Evolutionary conservation across 2,888 invertebrate species (phyloP).

Genomic region (Petrophora chlorosata): DNA sequence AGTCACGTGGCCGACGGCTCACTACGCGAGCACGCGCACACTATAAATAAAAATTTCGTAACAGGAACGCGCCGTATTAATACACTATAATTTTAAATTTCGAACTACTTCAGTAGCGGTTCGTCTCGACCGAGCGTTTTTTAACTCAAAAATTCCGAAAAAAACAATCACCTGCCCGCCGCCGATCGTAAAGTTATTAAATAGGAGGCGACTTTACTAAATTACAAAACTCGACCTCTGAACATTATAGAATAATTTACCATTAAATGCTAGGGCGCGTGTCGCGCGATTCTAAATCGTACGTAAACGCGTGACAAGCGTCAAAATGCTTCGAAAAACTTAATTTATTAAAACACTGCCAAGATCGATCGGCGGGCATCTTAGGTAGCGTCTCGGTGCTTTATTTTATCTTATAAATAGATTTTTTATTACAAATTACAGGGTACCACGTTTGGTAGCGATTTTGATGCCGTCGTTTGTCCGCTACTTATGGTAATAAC

Average conservation of each 20-base stretch:
- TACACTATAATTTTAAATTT: slow-evolving; percentile 79
- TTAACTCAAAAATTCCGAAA: slow-evolving; percentile 53
- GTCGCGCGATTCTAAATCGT: slow-evolving; percentile 69
- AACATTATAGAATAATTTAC: slow-evolving; percentile 79
- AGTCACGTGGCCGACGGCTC: slow-evolving; percentile 29
- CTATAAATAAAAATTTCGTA: slow-evolving; percentile 72
- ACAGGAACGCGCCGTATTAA: slow-evolving; percentile 69
- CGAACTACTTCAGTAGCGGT: slow-evolving; percentile 81
- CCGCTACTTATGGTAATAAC: slow-evolving; percentile 60
- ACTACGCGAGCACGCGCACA: slow-evolving; percentile 57
- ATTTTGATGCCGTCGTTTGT: slow-evolving; percentile 66
- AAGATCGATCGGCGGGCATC: slow-evolving; percentile 77
- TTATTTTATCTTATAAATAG: slow-evolving; percentile 83
- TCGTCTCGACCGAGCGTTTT: slow-evolving; percentile 54
- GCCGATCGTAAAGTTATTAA: slow-evolving; percentile 73
- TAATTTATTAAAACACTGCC: slow-evolving; percentile 74
- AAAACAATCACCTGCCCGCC: slow-evolving; percentile 79
- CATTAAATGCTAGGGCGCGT: slow-evolving; percentile 49
- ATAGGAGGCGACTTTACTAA: slow-evolving; percentile 82
- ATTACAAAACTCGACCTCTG: slow-evolving; percentile 81
- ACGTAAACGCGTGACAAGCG: slow-evolving; percentile 70
- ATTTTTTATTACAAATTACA: slow-evolving; percentile 83
- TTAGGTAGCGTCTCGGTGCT: slow-evolving; percentile 80
- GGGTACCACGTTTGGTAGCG: slow-evolving; percentile 82
- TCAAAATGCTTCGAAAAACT: slow-evolving; percentile 67